A percentile compares a stretch with the other conserved stretches of the same genome.
Conservation (phyloP, 1,140 invertebrate species). For the Pteromalus puparum region DNA sequence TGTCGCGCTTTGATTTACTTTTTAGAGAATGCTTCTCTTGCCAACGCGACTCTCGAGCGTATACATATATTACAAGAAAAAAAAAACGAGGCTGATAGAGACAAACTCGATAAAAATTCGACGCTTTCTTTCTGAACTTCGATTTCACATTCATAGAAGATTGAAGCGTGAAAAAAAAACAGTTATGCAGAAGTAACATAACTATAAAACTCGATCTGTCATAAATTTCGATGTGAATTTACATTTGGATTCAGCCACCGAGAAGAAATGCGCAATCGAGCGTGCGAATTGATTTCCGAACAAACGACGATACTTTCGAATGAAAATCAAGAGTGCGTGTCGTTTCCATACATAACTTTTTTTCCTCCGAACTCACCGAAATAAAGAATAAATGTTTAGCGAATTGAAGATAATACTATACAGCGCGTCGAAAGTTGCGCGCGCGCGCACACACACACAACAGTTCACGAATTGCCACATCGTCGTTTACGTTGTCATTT, state of each 20-base stretch:
- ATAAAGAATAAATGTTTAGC: too few relatives aligned
- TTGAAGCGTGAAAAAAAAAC: too few relatives aligned
- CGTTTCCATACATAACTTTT: neutral
- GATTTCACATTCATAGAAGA: too few relatives aligned
- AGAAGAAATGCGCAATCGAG: neutral
- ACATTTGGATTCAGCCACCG: too few relatives aligned
- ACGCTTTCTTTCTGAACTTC: too few relatives aligned
- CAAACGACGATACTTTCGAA: neutral
- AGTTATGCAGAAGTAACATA: too few relatives aligned
- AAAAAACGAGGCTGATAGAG: constrained; percentile 7
- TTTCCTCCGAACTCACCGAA: neutral
- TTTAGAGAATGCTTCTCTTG: neutral
- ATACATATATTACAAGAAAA: neutral
- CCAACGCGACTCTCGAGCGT: neutral
- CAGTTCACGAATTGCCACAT: neutral
- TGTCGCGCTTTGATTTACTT: constrained; percentile 24
- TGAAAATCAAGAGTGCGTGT: neutral
- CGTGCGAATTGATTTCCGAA: neutral
- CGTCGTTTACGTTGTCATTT: neutral
- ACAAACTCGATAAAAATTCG: constrained; percentile 8
- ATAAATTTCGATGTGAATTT: neutral
- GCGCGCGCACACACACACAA: neutral
- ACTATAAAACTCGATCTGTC: neutral
- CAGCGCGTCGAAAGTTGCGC: too few relatives aligned
- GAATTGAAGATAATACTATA: too few relatives aligned